A percentile compares a stretch with the other conserved stretches of the same genome.
These are phyloP conservation scores for Gari tellinella DNA, from an alignment of 2,888 invertebrate species.

Conservation along the genomic window DNA sequence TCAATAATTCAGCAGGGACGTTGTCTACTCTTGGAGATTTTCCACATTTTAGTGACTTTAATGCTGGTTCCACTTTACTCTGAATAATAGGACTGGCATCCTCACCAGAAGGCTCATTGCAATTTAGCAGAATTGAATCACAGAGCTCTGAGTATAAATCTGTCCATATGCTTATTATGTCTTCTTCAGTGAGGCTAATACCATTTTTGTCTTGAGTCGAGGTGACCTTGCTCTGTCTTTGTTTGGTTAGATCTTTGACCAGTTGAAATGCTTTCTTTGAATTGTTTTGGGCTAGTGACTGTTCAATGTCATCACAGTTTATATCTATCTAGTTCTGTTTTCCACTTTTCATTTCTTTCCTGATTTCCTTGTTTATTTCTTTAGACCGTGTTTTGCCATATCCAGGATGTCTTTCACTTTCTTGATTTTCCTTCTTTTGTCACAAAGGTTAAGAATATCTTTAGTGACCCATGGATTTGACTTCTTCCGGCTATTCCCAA, in stretches of 20 bases:
- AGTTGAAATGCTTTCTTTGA: slow-evolving; percentile 26
- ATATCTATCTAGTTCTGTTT: slow-evolving; percentile 15
- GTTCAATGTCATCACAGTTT: slow-evolving; percentile 15
- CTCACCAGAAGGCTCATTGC: background rate
- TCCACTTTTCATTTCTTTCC: slow-evolving; percentile 10
- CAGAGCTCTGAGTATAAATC: slow-evolving; percentile 43
- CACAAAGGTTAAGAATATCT: slow-evolving; percentile 9
- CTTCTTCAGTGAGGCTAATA: slow-evolving; percentile 26
- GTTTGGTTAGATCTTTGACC: slow-evolving; percentile 17
- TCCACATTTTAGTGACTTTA: slow-evolving; percentile 40
- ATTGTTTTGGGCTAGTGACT: slow-evolving; percentile 9
- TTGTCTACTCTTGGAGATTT: slow-evolving; percentile 37
- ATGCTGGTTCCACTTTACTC: slow-evolving; percentile 40
- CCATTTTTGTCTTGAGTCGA: slow-evolving; percentile 14
- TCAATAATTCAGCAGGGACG: slow-evolving; percentile 37
- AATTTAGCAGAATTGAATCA: slow-evolving; percentile 2
- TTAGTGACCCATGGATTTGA: slow-evolving; percentile 14
- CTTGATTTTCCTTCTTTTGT: slow-evolving; percentile 20
- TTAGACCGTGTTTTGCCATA: slow-evolving; percentile 7
- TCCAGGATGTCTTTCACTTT: background rate
- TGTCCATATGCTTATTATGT: slow-evolving; percentile 36
- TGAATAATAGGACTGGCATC: slow-evolving; percentile 23
- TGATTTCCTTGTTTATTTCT: slow-evolving; percentile 18
- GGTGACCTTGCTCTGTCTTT: background rate
- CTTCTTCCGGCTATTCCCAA: slow-evolving; percentile 3